These are phyloP conservation scores for Eublepharis macularius DNA, from an alignment of 2,113 vertebrate species.

Conservation along the genomic window DNA sequence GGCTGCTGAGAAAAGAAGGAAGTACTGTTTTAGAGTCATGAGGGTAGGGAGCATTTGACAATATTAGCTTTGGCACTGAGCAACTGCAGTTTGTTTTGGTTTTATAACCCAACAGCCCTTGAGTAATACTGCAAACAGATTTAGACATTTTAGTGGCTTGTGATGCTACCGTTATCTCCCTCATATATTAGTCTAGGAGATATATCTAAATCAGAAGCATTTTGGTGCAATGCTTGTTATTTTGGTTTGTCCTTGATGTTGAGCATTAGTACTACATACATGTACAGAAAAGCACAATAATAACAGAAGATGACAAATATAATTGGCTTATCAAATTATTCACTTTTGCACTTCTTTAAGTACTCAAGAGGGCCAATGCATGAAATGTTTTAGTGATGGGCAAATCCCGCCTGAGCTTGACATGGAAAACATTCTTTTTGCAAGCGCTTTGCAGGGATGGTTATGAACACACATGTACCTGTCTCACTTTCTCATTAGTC, in stretches of 20 bases:
- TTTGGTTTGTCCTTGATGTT: neutral
- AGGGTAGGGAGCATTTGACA: neutral
- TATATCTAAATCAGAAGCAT: neutral
- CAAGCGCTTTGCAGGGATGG: too few species aligned
- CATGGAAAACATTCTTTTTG: too few species aligned
- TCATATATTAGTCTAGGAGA: neutral
- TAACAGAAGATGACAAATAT: neutral
- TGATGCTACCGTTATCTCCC: neutral
- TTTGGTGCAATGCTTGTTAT: neutral
- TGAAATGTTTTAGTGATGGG: too few species aligned
- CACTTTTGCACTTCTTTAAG: neutral
- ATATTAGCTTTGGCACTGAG: neutral
- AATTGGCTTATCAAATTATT: neutral
- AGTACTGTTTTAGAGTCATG: neutral
- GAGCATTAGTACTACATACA: neutral
- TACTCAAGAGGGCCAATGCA: too few species aligned
- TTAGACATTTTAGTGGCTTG: neutral
- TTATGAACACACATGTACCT: too few species aligned
- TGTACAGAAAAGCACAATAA: neutral
- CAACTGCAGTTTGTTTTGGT: neutral
- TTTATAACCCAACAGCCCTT: neutral
- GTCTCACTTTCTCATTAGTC: too few species aligned
- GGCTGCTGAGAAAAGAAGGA: neutral
- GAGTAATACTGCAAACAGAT: neutral
- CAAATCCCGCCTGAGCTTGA: too few species aligned